Conservation (phyloP, 2,888 invertebrate genomes). For the Coleophora deauratella region DNA sequence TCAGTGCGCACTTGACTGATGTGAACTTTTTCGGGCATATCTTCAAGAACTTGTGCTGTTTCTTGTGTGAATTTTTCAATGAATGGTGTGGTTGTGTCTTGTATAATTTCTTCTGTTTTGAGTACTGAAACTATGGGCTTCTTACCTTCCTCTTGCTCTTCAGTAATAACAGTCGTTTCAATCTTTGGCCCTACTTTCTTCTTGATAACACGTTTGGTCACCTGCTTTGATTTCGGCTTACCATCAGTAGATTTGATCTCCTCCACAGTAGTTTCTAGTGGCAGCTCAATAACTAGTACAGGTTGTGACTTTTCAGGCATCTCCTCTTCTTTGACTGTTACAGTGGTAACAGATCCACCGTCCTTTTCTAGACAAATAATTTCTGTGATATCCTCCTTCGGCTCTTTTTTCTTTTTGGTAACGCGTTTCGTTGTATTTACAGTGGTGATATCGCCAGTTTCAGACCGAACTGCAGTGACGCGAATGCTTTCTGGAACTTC, state of each 20-base stretch:
- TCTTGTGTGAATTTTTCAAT: constrained; percentile 11
- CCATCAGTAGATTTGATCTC: constrained; percentile 23
- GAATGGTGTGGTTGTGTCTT: not conserved
- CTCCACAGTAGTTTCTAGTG: constrained; percentile 20
- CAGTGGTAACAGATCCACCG: constrained; percentile 19
- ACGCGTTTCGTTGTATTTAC: constrained; percentile 29
- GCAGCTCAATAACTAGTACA: constrained; percentile 17
- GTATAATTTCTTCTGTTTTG: constrained; percentile 23
- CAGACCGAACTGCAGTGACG: constrained; percentile 22
- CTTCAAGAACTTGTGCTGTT: constrained; percentile 29
- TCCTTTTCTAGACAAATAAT: constrained; percentile 35
- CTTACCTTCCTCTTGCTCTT: not conserved
- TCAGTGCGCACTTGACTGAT: constrained; percentile 16
- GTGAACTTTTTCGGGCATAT: constrained; percentile 21
- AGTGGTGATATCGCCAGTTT: constrained; percentile 17
- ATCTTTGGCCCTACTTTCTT: constrained; percentile 18
- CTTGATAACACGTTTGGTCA: constrained; percentile 23
- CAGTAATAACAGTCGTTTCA: constrained; percentile 9
- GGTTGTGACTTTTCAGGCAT: not conserved
- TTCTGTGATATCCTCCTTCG: constrained; percentile 38
- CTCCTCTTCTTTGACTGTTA: not conserved
- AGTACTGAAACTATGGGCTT: constrained; percentile 12
- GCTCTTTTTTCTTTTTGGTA: constrained; percentile 33
- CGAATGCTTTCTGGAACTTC: constrained; percentile 15
- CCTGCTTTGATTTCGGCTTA: constrained; percentile 21